A percentile compares a stretch with the other conserved stretches of the same genome.
phyloP scores from a whole-genome alignment of 2,888 invertebrate species.

The Eugnorisma glareosa region DNA sequence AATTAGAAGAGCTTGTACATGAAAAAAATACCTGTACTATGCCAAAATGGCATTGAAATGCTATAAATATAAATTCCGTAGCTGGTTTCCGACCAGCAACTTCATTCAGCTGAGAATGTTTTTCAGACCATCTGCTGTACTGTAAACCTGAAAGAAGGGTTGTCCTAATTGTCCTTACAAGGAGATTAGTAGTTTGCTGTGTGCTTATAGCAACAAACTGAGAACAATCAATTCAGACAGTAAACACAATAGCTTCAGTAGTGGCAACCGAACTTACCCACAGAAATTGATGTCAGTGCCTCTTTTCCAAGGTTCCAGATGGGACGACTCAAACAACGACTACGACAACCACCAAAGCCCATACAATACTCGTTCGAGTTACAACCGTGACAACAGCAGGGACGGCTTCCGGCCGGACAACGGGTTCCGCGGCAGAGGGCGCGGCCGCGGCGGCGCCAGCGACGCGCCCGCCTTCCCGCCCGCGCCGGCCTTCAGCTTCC shows the following conservation, averaged over 20 bases:
- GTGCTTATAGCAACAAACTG: not conserved
- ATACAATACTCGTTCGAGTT: slow-evolving; percentile 63
- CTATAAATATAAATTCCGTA: no score
- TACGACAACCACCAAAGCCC: slow-evolving; percentile 61
- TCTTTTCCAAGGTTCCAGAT: slow-evolving; percentile 73
- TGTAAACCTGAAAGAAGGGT: not conserved
- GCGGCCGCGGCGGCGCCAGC: slow-evolving; percentile 62
- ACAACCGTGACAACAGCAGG: slow-evolving; percentile 58
- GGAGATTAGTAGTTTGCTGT: not conserved
- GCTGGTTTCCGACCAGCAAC: no score
- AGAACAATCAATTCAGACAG: not conserved
- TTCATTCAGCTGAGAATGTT: not conserved
- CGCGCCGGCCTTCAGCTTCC: slow-evolving; percentile 57
- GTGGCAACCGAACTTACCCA: not conserved
- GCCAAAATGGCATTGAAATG: not conserved
- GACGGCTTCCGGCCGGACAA: slow-evolving; percentile 72
- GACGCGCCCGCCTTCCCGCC: slow-evolving; percentile 43
- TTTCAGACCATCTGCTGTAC: not conserved
- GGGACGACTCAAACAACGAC: slow-evolving; percentile 76
- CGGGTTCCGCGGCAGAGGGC: slow-evolving; percentile 77
- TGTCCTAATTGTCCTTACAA: not conserved
- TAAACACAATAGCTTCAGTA: slow-evolving; percentile 22
- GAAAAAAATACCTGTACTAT: not conserved
- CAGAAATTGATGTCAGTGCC: slow-evolving; percentile 15
- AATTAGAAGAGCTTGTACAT: not conserved